Conservation (phyloP, 2,888 invertebrate genomes). For the Orthosia gracilis region DNA sequence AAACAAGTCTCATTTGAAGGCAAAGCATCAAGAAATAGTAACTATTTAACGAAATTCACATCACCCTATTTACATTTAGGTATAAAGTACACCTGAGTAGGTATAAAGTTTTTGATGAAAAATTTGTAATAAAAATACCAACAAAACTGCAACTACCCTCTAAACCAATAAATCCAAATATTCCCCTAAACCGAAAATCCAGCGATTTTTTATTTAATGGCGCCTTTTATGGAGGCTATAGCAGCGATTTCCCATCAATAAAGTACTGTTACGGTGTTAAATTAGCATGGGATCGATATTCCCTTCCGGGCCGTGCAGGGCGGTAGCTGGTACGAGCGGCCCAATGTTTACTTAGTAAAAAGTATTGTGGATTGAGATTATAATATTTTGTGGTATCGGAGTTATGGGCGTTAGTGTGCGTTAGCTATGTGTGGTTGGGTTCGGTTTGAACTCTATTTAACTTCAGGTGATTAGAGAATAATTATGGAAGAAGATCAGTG, state of each 20-base stretch:
- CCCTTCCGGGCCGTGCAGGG: conserved; percentile 78
- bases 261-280: conserved; percentile 73
- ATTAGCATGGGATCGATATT: conserved; percentile 87
- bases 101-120: too few relatives aligned
- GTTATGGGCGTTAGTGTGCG: conserved; percentile 23
- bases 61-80: too few relatives aligned
- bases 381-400: conserved; percentile 13
- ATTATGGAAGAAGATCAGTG: too few relatives aligned
- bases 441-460: not conserved
- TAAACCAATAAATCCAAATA: conserved; percentile 52
- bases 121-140: not conserved
- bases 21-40: too few relatives aligned
- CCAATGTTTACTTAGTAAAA: conserved; percentile 58
- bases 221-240: conserved; percentile 65
- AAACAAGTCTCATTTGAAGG: too few relatives aligned
- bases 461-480: too few relatives aligned
- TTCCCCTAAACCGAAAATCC: conserved; percentile 46
- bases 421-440: not conserved
- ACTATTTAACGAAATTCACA: too few relatives aligned
- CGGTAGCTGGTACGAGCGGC: conserved; percentile 76
- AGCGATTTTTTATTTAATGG: conserved; percentile 66
- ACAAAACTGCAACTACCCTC: not conserved
- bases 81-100: too few relatives aligned
- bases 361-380: conserved; percentile 19
- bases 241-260: conserved; percentile 81